A percentile compares a stretch with the other conserved stretches of the same genome.
Conservation (phyloP, 2,888 invertebrate genomes). For the Ceramica pisi region DNA sequence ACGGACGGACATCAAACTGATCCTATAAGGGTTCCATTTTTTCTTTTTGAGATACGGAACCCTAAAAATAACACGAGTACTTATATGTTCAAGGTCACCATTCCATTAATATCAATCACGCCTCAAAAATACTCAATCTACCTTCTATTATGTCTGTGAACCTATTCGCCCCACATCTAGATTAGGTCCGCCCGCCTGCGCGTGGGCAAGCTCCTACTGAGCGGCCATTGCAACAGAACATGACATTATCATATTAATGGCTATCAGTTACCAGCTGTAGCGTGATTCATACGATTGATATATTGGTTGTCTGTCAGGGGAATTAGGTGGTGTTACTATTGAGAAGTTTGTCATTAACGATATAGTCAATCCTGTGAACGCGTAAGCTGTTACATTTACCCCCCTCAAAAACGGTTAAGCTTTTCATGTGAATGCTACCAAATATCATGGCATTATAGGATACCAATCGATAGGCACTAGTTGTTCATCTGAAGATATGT, state of each 20-base stretch:
- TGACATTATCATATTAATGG: conserved; percentile 62
- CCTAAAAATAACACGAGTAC: not conserved
- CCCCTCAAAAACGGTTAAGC: no score
- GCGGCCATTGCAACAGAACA: conserved; percentile 54
- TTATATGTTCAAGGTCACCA: conserved; percentile 10
- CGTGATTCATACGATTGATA: conserved; percentile 47
- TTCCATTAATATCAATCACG: conserved; percentile 2
- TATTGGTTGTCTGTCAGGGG: not conserved
- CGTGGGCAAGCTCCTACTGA: conserved; percentile 51
- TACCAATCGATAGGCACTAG: not conserved
- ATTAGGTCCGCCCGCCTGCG: conserved; percentile 39
- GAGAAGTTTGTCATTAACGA: not conserved
- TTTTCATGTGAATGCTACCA: not conserved
- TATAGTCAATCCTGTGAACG: not conserved
- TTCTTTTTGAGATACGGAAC: no score
- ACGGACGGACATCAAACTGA: no score
- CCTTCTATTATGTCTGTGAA: conserved; percentile 20
- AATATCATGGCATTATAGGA: not conserved
- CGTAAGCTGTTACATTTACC: not conserved
- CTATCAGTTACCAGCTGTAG: conserved; percentile 30
- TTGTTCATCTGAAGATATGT: not conserved
- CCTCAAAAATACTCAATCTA: conserved; percentile 3
- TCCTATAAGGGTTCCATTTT: no score
- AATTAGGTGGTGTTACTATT: not conserved
- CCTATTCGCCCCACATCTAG: conserved; percentile 43